phyloP scores from a whole-genome alignment of 2,797 vertebrate genomes.

The Selene dorsalis region DNA sequence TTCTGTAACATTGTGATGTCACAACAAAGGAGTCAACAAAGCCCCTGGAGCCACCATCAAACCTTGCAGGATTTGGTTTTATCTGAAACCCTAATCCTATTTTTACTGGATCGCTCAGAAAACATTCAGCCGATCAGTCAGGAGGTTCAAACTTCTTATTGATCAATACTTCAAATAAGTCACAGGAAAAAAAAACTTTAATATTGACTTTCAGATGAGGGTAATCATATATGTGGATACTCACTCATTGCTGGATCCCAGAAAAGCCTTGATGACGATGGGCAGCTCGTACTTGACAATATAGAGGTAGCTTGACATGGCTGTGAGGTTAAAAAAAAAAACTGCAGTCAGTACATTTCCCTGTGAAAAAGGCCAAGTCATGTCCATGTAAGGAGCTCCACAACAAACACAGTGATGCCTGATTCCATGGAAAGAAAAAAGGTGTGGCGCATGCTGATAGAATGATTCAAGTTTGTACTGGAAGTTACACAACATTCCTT shows the following conservation, averaged over 20 bases:
- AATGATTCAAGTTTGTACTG: slow-evolving; percentile 48
- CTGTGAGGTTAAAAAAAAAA: slow-evolving; percentile 83
- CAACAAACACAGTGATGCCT: slow-evolving; percentile 1
- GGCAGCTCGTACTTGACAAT: slow-evolving; percentile 99
- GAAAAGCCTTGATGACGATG: slow-evolving; percentile 92
- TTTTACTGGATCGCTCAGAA: too few relatives aligned
- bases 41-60: too few relatives aligned
- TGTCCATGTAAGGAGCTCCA: neutral
- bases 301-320: slow-evolving; percentile 99
- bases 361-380: neutral
- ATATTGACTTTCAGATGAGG: neutral
- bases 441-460: slow-evolving; percentile 3
- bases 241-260: slow-evolving; percentile 86
- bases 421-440: slow-evolving; percentile 12
- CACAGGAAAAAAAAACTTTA: too few relatives aligned
- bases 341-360: slow-evolving; percentile 12
- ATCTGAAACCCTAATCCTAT: too few relatives aligned
- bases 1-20: too few relatives aligned
- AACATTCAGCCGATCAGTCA: too few relatives aligned
- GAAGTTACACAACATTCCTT: slow-evolving; percentile 25
- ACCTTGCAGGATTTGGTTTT: too few relatives aligned
- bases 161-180: too few relatives aligned
- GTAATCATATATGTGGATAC: slow-evolving; percentile 55
- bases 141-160: too few relatives aligned
- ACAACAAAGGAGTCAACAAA: too few relatives aligned